Percentiles rank a stretch among this genome's conserved stretches.
Conservation (phyloP, 2,797 vertebrate genomes). For the Lepus oiostolus region DNA sequence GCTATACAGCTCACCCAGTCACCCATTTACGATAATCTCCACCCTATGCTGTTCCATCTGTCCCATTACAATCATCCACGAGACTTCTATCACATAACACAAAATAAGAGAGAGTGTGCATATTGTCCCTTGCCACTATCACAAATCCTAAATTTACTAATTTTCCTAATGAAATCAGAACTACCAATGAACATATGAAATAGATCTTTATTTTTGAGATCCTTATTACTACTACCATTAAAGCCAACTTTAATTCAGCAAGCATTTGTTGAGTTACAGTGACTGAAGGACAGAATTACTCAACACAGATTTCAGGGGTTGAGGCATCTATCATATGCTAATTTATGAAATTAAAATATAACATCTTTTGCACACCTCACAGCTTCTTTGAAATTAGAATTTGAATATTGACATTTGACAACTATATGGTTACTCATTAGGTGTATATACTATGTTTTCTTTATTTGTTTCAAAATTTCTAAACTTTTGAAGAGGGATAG, state of each 20-base stretch:
- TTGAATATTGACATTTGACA: conserved; percentile 4
- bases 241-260: background rate
- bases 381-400: background rate
- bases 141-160: background rate
- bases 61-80: background rate
- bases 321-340: background rate
- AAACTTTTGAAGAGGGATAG: background rate
- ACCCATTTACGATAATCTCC: background rate
- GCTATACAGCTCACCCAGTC: background rate
- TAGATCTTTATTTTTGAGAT: background rate
- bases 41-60: background rate
- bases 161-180: conserved; percentile 9
- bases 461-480: background rate
- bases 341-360: conserved; percentile 9
- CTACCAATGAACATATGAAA: background rate
- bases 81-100: background rate
- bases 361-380: background rate
- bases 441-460: background rate
- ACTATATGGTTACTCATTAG: background rate
- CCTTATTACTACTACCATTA: background rate
- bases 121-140: background rate
- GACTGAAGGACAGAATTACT: background rate
- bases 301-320: conserved; percentile 11
- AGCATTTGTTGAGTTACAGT: background rate
- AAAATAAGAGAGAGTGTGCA: background rate